Evolutionary conservation across 2,113 vertebrate species (phyloP), one percentile per base, ranked within the genome.

Genomic region (Istiophorus platypterus): DNA sequence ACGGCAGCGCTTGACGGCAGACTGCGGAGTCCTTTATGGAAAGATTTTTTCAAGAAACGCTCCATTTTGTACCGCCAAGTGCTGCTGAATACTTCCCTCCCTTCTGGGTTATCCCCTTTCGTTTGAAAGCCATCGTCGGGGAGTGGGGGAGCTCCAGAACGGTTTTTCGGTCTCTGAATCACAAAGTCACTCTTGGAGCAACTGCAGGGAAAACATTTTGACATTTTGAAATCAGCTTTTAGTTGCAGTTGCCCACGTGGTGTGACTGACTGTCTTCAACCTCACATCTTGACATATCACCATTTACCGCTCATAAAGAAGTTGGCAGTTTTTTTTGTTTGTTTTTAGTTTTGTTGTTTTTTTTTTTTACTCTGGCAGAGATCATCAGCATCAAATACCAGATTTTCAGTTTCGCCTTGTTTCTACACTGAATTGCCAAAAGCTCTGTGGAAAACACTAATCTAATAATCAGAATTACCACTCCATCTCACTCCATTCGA

Each of bases 21-120:
- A 29, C 62, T 49, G 54, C 49, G 0, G 65, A 72, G 56, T 39
- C 24, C 65, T 72, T 56, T 81, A 49, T 63, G 47, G 67, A 78
- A 1, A 62, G 12, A 17, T 72, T 64, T 72, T 64, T 81, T 68
- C 47, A 77, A 84, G 72, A 77, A 68, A 45, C 2, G 75, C 47
- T 81, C 9, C 59, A 47, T 76, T 83, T 80, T 72, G 68, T 69
- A 13, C 0, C 72, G 54, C 37, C 54, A 17, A 72, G 63, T 3
- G 56, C 0, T 11, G 76, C 80, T 68, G 80, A 63, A 72, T 31
- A 24, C 57, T 78, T 51, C 1, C 34, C 0, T 47, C 15, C 15
- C 31, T 59, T 11, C 31, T 20, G 49, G 4, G 80, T 71, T 4
- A 0, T 2, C 61, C 56, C 29, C n/a, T n/a, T 67, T 7, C 59